Percentiles rank a stretch among this genome's conserved stretches.
Evolutionary conservation across 2,113 vertebrate species (phyloP).

Genomic region (Aspiorhynchus laticeps): DNA sequence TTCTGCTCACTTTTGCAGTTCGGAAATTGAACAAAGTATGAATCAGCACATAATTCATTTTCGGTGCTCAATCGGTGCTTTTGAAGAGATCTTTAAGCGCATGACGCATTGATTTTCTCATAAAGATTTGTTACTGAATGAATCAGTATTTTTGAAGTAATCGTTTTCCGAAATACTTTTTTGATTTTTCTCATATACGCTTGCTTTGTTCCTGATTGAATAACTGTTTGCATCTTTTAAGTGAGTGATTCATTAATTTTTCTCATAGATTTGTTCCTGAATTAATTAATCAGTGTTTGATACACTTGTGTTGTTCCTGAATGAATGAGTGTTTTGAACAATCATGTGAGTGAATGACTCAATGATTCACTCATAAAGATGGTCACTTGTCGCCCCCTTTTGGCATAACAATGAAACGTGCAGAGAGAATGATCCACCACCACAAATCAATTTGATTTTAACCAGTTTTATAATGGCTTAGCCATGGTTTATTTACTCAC

Average conservation of each 20-base stretch:
- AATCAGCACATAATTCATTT: not conserved
- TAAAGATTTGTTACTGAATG: not conserved
- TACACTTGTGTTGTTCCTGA: too few relatives aligned
- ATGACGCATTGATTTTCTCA: too few relatives aligned
- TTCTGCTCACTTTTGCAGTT: not conserved
- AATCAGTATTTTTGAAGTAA: not conserved
- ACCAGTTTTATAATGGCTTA: not conserved
- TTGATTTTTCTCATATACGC: too few relatives aligned
- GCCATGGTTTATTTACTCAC: not conserved
- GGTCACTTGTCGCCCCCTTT: not conserved
- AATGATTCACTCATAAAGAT: not conserved
- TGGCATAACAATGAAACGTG: not conserved
- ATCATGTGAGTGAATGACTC: not conserved
- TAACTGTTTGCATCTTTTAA: too few relatives aligned
- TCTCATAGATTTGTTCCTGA: too few relatives aligned
- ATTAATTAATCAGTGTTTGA: too few relatives aligned
- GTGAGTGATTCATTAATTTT: too few relatives aligned
- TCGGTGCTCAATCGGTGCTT: too few relatives aligned
- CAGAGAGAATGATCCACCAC: not conserved
- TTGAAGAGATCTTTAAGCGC: too few relatives aligned
- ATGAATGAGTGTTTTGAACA: not conserved
- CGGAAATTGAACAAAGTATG: not conserved
- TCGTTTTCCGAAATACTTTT: not conserved
- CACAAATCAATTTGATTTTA: not conserved
- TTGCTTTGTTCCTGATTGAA: too few relatives aligned